Evolutionary conservation across 2,888 invertebrate species (phyloP), one percentile per base, ranked within the genome.

Genomic region (Schizaphis graminum): DNA sequence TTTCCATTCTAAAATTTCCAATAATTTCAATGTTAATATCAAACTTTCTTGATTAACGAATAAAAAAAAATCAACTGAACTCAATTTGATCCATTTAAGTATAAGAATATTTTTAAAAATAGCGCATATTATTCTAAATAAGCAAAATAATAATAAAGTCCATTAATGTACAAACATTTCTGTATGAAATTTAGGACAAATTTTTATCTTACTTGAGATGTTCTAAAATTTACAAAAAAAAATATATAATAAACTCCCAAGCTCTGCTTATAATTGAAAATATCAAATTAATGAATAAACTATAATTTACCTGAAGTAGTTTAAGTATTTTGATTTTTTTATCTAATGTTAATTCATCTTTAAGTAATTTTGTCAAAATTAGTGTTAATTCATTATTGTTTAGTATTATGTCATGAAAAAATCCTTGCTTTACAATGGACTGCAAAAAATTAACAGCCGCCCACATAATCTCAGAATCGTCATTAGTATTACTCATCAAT

Each of bases 241-340:
- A 35, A 41, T 35, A 77, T 77, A 21, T 21, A 77, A 77, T 21
- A 3, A 8, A 77, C 21, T 35, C 11, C 7, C 8, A 21, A 41
- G 21, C 77, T 35, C 77, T 77, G 35, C 77, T 41, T 21, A 35
- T 49, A 53, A n/a, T 35, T 53, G 35, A 53, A 35, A 35, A 53
- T 53, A 53, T 49, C 1, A 44, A 35, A 49, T 67, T 49, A n/a
- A 90, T 57, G 4, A 61, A 7, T 77, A 21, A 35, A 86, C 10
- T 91, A 35, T 84, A 89, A 91, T 49, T 94, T 94, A 94, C 94
- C 53, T 87, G 94, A 28, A 94, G 91, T 41, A 94, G 24, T 87
- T 91, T 49, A 28, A 94, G 90, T 67, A 94, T 61, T 94, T 91
- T 94, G 44, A 94, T 94, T 91, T 91, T 94, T 91, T 67, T 44